Percentiles rank a stretch among this genome's conserved stretches.
phyloP scores from a whole-genome alignment of 2,113 vertebrate genomes.

The Myrmecobius fasciatus region DNA sequence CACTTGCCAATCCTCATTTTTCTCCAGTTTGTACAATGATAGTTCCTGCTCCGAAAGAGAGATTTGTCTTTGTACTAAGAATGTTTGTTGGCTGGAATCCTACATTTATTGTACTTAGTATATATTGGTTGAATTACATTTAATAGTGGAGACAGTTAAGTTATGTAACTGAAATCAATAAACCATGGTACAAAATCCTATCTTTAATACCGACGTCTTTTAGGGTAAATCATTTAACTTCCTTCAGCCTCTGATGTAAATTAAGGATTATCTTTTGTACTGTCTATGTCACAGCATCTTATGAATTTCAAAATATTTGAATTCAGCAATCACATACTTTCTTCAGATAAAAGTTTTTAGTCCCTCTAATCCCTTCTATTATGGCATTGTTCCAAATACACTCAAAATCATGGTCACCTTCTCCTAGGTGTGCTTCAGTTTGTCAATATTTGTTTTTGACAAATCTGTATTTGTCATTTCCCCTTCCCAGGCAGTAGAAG shows the following conservation, averaged over 20 bases:
- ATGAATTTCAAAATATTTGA: not conserved
- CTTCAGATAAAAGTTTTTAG: not conserved
- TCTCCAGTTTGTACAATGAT: not conserved
- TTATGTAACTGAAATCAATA: not conserved
- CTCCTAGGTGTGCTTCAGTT: not conserved
- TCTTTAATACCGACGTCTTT: not conserved
- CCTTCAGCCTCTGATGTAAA: not conserved
- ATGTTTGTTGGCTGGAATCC: not conserved
- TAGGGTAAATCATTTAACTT: not conserved
- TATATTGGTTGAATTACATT: not conserved
- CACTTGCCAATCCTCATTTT: not conserved
- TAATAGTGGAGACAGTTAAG: not conserved
- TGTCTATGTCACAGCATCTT: not conserved
- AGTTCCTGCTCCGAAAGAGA: not conserved
- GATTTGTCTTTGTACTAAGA: not conserved
- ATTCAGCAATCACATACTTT: not conserved
- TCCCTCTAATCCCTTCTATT: not conserved
- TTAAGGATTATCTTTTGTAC: not conserved
- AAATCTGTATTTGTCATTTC: not conserved
- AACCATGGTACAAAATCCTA: not conserved
- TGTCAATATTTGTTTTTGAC: not conserved
- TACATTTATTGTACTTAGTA: not conserved
- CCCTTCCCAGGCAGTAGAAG: not conserved
- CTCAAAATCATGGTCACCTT: not conserved
- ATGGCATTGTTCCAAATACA: not conserved